These are phyloP conservation scores for Sinelater perroti DNA, from an alignment of 2,888 invertebrate species.

Conservation along the genomic window DNA sequence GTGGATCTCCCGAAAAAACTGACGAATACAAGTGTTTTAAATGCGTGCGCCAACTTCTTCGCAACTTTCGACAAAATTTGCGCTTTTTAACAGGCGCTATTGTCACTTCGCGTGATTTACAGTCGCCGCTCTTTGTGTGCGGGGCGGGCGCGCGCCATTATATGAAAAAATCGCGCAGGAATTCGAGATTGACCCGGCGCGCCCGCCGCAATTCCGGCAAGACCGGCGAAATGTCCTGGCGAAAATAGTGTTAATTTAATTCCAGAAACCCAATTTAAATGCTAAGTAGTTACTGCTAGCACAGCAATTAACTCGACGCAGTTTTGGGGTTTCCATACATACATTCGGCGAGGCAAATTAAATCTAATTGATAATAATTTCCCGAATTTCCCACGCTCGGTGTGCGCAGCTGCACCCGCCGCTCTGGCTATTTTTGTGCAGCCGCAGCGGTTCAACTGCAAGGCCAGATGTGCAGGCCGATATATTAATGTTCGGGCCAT, in stretches of 20 bases:
- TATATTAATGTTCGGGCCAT: constrained; percentile 21
- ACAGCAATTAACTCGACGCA: constrained; percentile 42
- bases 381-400: constrained; percentile 17
- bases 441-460: constrained; percentile 11
- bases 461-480: constrained; percentile 17
- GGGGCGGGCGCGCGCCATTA: no score
- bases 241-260: constrained; percentile 34
- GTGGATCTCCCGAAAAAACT: constrained; percentile 35
- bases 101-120: constrained; percentile 5
- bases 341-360: constrained; percentile 26
- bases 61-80: constrained; percentile 19
- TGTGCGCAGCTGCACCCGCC: background rate
- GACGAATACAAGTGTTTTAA: constrained; percentile 29
- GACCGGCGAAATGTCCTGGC: constrained; percentile 10
- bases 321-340: constrained; percentile 30
- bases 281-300: constrained; percentile 45
- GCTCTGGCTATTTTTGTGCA: constrained; percentile 10
- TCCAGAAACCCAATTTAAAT: constrained; percentile 44
- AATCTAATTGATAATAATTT: constrained; percentile 29
- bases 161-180: background rate
- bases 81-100: constrained; percentile 14
- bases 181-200: background rate
- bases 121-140: background rate
- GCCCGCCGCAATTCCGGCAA: background rate
- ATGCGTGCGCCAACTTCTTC: constrained; percentile 22